These are phyloP conservation scores for Toxotes lorentzi DNA, from an alignment of 2,797 vertebrate species.

Conservation along the genomic window DNA sequence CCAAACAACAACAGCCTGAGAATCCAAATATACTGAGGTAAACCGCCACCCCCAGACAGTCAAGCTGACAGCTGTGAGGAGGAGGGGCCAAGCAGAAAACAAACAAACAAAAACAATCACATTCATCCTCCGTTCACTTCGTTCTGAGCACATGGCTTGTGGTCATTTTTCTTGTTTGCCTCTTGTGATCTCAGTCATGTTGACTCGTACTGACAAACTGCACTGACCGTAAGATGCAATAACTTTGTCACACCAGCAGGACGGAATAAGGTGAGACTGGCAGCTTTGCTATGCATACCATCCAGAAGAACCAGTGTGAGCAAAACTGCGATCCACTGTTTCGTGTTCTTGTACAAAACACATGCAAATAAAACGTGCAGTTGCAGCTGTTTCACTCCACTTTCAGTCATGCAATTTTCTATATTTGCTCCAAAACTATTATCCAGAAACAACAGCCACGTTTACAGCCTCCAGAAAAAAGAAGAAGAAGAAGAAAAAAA, in stretches of 20 bases:
- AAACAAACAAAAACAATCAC: conserved; percentile 74
- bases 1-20: conserved; percentile 77
- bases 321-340: not conserved
- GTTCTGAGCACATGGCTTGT: conserved; percentile 21
- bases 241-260: conserved; percentile 44
- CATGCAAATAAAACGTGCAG: conserved; percentile 6
- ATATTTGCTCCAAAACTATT: conserved; percentile 26
- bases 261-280: conserved; percentile 40
- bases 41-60: conserved; percentile 76
- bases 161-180: conserved; percentile 55
- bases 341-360: not conserved
- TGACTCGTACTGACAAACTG: conserved; percentile 52
- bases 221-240: conserved; percentile 39
- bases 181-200: conserved; percentile 47
- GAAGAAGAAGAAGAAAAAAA: not conserved
- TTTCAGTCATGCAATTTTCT: conserved; percentile 10
- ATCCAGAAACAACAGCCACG: conserved; percentile 12
- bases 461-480: conserved; percentile 11
- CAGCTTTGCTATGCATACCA: conserved; percentile 19
- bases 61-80: conserved; percentile 75
- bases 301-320: conserved; percentile 3
- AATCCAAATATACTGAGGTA: conserved; percentile 80
- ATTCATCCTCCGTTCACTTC: conserved; percentile 20
- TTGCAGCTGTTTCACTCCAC: conserved; percentile 8
- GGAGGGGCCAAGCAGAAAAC: conserved; percentile 68